These are phyloP conservation scores for Delphinapterus leucas DNA, from an alignment of 2,113 vertebrate species.

Conservation along the genomic window DNA sequence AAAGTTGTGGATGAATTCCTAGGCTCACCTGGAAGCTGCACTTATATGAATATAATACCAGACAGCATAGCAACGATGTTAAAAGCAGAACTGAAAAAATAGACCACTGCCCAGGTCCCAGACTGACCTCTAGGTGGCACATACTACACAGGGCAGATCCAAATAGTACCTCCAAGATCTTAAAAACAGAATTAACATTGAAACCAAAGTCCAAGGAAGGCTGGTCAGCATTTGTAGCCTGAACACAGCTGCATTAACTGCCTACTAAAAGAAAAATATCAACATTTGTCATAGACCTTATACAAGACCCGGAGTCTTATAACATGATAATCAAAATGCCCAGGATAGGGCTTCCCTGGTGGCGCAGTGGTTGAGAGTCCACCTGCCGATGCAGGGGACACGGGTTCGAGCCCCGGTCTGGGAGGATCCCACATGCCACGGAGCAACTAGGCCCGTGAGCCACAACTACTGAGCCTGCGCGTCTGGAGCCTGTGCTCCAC, in stretches of 20 bases:
- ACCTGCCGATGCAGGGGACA: no score
- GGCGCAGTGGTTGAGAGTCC: no score
- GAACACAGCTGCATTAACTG: neutral
- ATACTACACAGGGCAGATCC: neutral
- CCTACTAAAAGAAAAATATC: neutral
- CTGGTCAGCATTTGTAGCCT: neutral
- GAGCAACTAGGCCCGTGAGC: no score
- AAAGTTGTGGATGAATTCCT: neutral
- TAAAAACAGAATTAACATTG: neutral
- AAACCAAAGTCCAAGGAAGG: neutral
- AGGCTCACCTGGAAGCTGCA: neutral
- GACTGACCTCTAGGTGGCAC: neutral
- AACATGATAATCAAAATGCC: neutral
- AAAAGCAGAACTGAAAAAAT: neutral
- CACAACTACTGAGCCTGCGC: no score
- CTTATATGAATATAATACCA: neutral
- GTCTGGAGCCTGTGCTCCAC: no score
- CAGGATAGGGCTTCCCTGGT: neutral
- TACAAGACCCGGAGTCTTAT: neutral
- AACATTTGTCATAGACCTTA: neutral
- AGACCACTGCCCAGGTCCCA: neutral
- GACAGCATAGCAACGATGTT: neutral
- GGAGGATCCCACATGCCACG: no score
- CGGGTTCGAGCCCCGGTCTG: no score
- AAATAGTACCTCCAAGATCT: neutral